Percentiles rank a stretch among this genome's conserved stretches.
Conservation (phyloP, 2,113 vertebrate species). For the Sinocyclocheilus anophthalmus region DNA sequence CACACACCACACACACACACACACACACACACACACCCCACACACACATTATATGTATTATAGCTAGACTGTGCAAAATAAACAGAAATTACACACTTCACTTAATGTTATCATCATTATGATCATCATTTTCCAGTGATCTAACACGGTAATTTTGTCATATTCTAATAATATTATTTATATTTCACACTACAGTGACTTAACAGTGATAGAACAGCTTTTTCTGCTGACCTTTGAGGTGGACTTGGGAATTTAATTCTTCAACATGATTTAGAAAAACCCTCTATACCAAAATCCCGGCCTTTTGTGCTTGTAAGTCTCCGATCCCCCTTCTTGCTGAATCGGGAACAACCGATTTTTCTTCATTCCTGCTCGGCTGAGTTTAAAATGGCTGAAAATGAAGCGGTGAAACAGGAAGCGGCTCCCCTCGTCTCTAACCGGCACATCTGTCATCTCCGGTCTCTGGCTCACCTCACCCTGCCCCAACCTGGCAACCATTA, state of each 20-base stretch:
- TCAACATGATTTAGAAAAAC: neutral
- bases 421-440: constrained; percentile 7
- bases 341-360: neutral
- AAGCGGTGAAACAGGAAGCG: constrained; percentile 38
- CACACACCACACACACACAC: no score
- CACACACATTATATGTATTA: no score
- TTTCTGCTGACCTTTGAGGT: neutral
- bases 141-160: neutral
- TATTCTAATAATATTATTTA: neutral
- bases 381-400: constrained; percentile 35
- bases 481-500: constrained; percentile 56
- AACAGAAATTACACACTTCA: neutral
- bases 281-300: neutral
- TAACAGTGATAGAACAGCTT: neutral
- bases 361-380: neutral
- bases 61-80: no score
- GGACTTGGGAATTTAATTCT: neutral
- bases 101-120: neutral
- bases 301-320: neutral
- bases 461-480: constrained; percentile 41
- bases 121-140: neutral
- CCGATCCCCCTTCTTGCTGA: constrained; percentile 11
- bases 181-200: neutral
- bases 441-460: constrained; percentile 48
- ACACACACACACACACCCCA: no score